Percentiles rank a stretch among this genome's conserved stretches.
These are phyloP conservation scores for Apteryx owenii DNA, from an alignment of 2,113 vertebrate species.

Conservation along the genomic window DNA sequence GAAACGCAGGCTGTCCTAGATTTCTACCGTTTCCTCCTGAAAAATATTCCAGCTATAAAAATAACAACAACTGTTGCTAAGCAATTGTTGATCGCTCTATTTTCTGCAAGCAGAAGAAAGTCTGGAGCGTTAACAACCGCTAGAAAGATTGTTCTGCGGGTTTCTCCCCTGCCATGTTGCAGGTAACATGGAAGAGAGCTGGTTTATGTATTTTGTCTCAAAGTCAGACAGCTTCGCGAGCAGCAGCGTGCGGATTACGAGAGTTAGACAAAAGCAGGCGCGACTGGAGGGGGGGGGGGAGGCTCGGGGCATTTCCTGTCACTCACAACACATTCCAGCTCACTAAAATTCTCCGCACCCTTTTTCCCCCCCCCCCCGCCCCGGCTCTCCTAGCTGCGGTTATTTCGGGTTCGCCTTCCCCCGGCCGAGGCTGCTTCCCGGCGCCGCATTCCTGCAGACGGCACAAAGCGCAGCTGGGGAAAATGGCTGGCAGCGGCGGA, in stretches of 20 bases:
- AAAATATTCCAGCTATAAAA: neutral
- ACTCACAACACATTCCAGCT: slow-evolving; percentile 82
- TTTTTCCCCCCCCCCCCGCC: neutral
- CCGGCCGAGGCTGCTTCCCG: neutral
- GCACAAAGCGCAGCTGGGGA: slow-evolving; percentile 70
- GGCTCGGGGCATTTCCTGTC: slow-evolving; percentile 83
- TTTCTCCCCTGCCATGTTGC: slow-evolving; percentile 10
- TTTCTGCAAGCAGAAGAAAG: neutral
- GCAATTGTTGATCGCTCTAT: neutral
- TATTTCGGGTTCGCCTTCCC: neutral
- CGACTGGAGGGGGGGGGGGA: slow-evolving; percentile 53
- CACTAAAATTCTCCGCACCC: slow-evolving; percentile 60
- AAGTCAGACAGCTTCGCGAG: slow-evolving; percentile 77
- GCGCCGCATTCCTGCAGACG: slow-evolving; percentile 66
- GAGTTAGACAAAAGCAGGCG: slow-evolving; percentile 85
- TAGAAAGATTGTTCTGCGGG: neutral
- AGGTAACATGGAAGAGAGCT: slow-evolving; percentile 43
- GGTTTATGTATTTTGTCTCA: slow-evolving; percentile 74
- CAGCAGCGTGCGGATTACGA: slow-evolving; percentile 80
- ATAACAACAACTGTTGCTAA: neutral
- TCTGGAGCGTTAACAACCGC: neutral
- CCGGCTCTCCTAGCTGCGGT: slow-evolving; percentile 32
- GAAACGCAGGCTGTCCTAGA: neutral
- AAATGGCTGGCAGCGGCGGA: slow-evolving; percentile 74
- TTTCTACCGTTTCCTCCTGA: neutral